phyloP scores from a whole-genome alignment of 2,888 invertebrate species.

The Acrobeloides nanus region DNA sequence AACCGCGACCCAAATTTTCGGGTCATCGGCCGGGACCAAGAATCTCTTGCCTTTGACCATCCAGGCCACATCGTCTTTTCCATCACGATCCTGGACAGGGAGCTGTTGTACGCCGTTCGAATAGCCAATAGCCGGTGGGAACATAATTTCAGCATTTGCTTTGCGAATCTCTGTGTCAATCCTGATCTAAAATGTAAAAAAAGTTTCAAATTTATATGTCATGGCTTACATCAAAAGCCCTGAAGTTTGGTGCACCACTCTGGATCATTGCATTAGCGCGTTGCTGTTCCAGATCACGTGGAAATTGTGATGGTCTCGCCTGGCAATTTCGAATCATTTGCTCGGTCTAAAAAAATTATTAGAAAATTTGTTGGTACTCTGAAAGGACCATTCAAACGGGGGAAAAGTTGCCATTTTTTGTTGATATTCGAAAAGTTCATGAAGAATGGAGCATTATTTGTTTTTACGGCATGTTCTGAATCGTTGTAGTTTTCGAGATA shows the following conservation, averaged over 20 bases:
- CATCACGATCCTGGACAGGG: too few relatives aligned
- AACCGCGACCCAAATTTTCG: conserved; percentile 13
- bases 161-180: conserved; percentile 3
- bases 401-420: too few relatives aligned
- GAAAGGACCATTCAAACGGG: too few relatives aligned
- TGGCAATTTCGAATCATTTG: conserved; percentile 19
- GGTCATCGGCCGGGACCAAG: conserved; percentile 8
- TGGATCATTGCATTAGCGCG: conserved; percentile 7
- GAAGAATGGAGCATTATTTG: too few relatives aligned
- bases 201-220: not conserved
- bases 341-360: conserved; percentile 8
- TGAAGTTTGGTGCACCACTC: conserved; percentile 11
- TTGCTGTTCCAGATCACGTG: conserved; percentile 7
- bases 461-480: too few relatives aligned
- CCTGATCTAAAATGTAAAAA: not conserved
- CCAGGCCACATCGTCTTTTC: too few relatives aligned
- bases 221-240: conserved; percentile 9
- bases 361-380: not conserved
- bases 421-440: too few relatives aligned
- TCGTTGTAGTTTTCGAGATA: too few relatives aligned
- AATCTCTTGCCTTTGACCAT: conserved; percentile 5
- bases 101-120: too few relatives aligned
- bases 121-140: conserved; percentile 16
- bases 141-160: conserved; percentile 10
- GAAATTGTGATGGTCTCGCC: conserved; percentile 8